Evolutionary conservation across 2,113 vertebrate genomes (phyloP), one percentile per base, ranked within the genome.

Genomic region (Murina feae): DNA sequence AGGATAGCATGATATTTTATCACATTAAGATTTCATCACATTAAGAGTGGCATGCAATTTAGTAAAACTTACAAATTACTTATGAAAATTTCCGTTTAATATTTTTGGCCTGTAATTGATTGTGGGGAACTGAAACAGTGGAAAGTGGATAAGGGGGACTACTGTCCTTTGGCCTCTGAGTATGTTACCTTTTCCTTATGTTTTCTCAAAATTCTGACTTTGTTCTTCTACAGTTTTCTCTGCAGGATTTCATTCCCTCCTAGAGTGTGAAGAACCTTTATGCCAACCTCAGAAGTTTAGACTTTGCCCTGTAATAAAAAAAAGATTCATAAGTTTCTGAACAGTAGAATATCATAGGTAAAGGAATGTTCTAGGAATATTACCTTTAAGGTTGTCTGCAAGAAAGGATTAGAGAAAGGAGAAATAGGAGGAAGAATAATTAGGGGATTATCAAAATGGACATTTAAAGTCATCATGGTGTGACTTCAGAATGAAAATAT

Each of bases 401-500:
- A 72, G 84, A 84, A 92, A 68, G 30, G 7, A 53, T 65, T 69
- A 72, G 75, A 78, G 14, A 47, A 32, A 72, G 72, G n/a, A 85
- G 71, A 86, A 83, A 94, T 18, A 79, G n/a, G 16, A 94, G 0
- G n/a, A 63, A 86, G 42, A 89, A 86, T 71, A 85, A 93, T 53
- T 47, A 85, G 30, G 25, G 88, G n/a, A 78, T 8, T 44, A 76
- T 69, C 49, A 82, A 95, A 47, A 80, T 20, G 68, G 44, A n/a
- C 39, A 49, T 90, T 84, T 49, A 60, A 86, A 78, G 18, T 91
- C n/a, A 44, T 87, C 68, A 89, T 65, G n/a, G 23, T 44, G 13
- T 60, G 21, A 55, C 10, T 93, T 96, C 25, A 55, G 12, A 82
- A 89, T 47, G 47, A 94, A 93, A 92, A 86, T 60, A 23, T 60